These are phyloP conservation scores for Umimayanthus kanabou DNA, from an alignment of 92 coral and sea anemone species.

Conservation along the genomic window DNA sequence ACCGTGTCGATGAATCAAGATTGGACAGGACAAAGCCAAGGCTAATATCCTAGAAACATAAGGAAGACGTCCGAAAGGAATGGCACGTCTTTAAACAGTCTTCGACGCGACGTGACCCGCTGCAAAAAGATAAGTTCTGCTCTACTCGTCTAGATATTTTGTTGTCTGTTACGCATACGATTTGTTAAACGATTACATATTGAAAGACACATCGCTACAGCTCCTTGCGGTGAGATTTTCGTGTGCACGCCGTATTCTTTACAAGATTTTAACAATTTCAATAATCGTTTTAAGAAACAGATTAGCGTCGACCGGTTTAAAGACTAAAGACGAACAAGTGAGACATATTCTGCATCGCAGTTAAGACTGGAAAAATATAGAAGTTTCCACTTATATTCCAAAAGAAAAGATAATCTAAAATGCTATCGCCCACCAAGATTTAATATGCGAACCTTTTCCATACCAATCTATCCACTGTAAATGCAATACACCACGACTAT, in stretches of 20 bases:
- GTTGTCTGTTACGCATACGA: not conserved
- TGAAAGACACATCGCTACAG: not conserved
- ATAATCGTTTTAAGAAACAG: not conserved
- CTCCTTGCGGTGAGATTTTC: not conserved
- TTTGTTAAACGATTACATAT: not conserved
- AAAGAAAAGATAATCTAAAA: not conserved
- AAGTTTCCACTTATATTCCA: not conserved
- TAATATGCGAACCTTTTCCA: not conserved
- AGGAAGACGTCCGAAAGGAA: not conserved
- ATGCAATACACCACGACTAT: not conserved
- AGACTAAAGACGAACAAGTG: not conserved
- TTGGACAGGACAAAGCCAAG: not conserved
- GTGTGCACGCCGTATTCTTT: not conserved
- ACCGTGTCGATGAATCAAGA: not conserved
- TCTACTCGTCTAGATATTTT: not conserved
- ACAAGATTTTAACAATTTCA: not conserved
- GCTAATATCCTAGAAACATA: not conserved
- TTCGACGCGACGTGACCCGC: not conserved
- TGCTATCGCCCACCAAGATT: not conserved
- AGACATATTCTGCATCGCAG: not conserved
- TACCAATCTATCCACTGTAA: not conserved
- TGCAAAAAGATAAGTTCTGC: slow-evolving; percentile 6
- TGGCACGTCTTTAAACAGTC: not conserved
- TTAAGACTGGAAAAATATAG: not conserved
- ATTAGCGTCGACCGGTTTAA: not conserved